Evolutionary conservation across 2,113 vertebrate genomes (phyloP), one percentile per base, ranked within the genome.

Genomic region (Plecturocebus donacophilus): DNA sequence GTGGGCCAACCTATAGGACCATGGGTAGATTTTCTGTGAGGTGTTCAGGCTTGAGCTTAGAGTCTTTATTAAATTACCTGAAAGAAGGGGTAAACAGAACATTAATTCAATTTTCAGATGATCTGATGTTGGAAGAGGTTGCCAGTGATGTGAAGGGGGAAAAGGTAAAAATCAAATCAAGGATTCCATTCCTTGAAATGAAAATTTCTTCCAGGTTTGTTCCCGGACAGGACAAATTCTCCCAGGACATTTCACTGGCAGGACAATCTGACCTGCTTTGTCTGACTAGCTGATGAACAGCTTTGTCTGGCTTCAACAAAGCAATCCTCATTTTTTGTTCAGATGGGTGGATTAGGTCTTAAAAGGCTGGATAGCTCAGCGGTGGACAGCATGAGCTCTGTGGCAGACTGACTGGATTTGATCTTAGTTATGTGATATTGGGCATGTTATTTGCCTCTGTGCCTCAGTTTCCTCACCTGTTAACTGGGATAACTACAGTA

Each of bases 141-240:
- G 84, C 87, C 96, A 97, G 21, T 90, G 92, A 97, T 90, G 84
- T 58, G 68, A 54, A 38, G 6, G 58, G 23, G 2, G 11, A n/a
- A 87, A 93, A 96, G 84, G 96, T 94, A 88, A 92, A 93, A 95
- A 93, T 90, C 89, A 91, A 97, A 95, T 92, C 92, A 95, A 98
- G 90, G 92, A 96, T 91, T 95, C 56, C 66, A 96, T 98, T 98
- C 95, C 94, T 97, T 96, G 96, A 97, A 95, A 94, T 93, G 96
- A 98, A 97, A 96, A 97, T 95, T 96, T 73, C 96, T 97, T 96
- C 87, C 90, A 97, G 95, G 96, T 97, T 96, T 96, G 95, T 96
- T 97, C 88, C 90, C 3, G 7, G 94, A 96, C 84, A 82, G 94
- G 95, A 95, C 95, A 97, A 49, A 94, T 96, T 97, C 94, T 98